phyloP scores from a whole-genome alignment of 2,113 vertebrate species.

The Cebus imitator region DNA sequence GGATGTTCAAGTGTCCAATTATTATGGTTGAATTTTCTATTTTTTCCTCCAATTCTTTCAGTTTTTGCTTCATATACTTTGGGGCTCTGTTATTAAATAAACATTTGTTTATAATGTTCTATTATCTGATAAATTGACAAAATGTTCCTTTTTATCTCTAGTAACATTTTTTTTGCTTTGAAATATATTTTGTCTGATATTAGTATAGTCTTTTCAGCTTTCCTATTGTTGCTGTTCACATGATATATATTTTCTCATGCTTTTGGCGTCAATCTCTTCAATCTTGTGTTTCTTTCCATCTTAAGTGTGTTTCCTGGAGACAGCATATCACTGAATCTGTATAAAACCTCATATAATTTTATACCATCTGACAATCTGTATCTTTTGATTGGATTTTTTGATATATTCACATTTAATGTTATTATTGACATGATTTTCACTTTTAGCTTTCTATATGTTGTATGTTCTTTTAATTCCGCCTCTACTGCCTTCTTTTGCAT shows the following conservation, averaged over 20 bases:
- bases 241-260: background rate
- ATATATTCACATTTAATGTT: background rate
- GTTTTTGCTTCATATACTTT: background rate
- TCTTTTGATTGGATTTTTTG: background rate
- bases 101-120: background rate
- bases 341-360: no score
- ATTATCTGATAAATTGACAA: background rate
- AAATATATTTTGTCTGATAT: background rate
- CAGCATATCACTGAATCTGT: background rate
- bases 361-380: background rate
- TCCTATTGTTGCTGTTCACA: background rate
- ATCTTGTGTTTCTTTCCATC: background rate
- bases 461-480: background rate
- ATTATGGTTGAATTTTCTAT: background rate
- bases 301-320: background rate
- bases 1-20: background rate
- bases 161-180: background rate
- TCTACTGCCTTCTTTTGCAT: background rate
- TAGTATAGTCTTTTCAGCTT: background rate
- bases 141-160: background rate
- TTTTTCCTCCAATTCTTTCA: background rate
- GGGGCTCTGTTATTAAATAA: background rate
- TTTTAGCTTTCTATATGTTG: background rate
- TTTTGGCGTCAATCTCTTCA: background rate
- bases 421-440: background rate